Base-by-base conservation (phyloP, 2,888 invertebrate genomes). In the Toxonevra muliebris region DNA sequence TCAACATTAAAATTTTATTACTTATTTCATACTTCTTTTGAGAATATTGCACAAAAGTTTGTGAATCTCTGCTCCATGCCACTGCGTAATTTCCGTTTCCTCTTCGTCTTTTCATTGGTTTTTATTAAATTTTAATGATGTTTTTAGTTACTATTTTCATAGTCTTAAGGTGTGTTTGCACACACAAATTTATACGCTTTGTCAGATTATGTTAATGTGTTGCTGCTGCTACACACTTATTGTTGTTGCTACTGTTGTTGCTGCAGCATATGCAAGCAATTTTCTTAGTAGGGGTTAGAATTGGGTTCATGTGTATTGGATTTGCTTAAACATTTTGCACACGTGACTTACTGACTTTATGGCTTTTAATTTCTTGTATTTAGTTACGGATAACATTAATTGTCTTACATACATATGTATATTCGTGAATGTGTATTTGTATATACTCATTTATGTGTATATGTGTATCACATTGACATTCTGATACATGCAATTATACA, bases 281-380 rank as follows among this genome's bases (percentile, higher is more conserved):
- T 54, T 48, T 17, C n/a, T 2, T 15, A n/a, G 53, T 53, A 15
- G 11, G 53, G 53, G 2, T 30, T 30, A 30, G 30, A 30, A 30
- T 30, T 30, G 30, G 30, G 30, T 30, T 20, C 1, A n/a, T n/a
- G n/a, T n/a, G n/a, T n/a, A 30, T 30, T 30, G 30, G 30, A 7
- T 30, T 20, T 1, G 5, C n/a, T 20, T 19, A 12, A 72, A 74
- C 20, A 58, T 73, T 72, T 75, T 76, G 77, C 72, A 78, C 80
- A 79, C 81, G 81, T 81, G 81, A 79, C 79, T 77, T 77, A 74
- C 63, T 71, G 76, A 80, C 77, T 81, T 80, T 79, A 81, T 82
- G 74, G 78, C 76, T 77, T 82, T 80, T 81, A 80, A 81, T 79
- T 80, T 82, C 57, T 57, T 76, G 75, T 73, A 75, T 79, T 80